Conservation (phyloP, 35 echinoderm and acorn worm genomes). For the Ophioderma brevispina region DNA sequence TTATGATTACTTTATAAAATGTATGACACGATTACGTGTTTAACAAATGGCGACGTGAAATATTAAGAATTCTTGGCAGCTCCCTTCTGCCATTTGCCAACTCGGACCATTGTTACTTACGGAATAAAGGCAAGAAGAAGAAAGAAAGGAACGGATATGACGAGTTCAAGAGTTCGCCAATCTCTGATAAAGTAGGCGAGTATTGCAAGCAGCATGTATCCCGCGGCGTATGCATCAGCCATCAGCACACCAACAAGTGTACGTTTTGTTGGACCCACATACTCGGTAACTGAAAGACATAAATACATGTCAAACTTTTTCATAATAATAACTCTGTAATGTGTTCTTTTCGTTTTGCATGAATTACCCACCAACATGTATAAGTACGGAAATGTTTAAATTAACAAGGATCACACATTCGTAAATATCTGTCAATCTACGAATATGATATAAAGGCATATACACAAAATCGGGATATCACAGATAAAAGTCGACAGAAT, state of each 20-base stretch:
- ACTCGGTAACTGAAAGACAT: conserved; percentile 63
- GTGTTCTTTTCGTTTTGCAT: too few relatives aligned
- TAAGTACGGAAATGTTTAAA: too few relatives aligned
- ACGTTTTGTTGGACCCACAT: conserved; percentile 71
- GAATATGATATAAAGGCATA: too few relatives aligned
- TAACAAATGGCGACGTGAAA: background rate
- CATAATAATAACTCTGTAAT: too few relatives aligned
- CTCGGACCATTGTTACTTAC: conserved; percentile 44
- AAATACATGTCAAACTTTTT: too few relatives aligned
- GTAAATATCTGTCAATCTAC: too few relatives aligned
- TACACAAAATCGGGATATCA: too few relatives aligned
- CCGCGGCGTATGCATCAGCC: conserved; percentile 38
- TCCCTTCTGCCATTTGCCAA: background rate
- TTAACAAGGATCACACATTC: too few relatives aligned
- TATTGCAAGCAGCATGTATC: conserved; percentile 73
- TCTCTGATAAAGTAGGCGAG: conserved; percentile 82
- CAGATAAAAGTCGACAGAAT: too few relatives aligned
- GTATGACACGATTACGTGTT: background rate
- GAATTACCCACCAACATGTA: too few relatives aligned
- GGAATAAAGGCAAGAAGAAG: conserved; percentile 41
- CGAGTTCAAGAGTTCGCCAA: conserved; percentile 69
- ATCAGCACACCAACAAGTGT: conserved; percentile 62
- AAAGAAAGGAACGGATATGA: conserved; percentile 30
- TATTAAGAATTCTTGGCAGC: background rate
- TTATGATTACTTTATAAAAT: background rate